Evolutionary conservation across 2,888 invertebrate species (phyloP), one percentile per base, ranked within the genome.

Genomic region (Drosophila kokeensis): DNA sequence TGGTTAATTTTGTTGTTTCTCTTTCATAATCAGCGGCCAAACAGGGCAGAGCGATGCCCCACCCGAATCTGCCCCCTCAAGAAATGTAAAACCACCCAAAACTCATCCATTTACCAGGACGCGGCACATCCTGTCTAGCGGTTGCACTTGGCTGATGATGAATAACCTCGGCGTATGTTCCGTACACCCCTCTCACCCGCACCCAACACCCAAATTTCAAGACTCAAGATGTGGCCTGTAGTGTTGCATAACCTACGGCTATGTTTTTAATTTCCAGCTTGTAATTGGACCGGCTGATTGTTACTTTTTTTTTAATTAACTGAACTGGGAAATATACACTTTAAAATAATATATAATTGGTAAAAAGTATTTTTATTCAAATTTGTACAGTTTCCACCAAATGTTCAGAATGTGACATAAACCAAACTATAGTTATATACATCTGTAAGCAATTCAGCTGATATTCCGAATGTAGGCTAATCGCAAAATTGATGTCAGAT

Each of bases 1-100:
- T 74, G 76, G 63, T 89, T 91, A 91, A 92, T 92, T 90, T 91
- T 85, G 88, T 91, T 91, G 91, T 92, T 92, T 90, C 84, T 87
- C 77, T 32, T 11, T 83, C 85, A 91, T 92, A 92, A 91, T 91
- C 91, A 90, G 90, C 77, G 81, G 74, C 65, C 71, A 71, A 75
- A 63, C 76, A 80, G 70, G 69, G 74, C 55, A 38, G 18, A 18
- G 36, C 54, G 24, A 18, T 3, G 38, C n/a, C n/a, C n/a, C 38
- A 38, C 15, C 40, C 50, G 11, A 21, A 29, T 21, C 40, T 8
- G 15, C 29, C n/a, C 13, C n/a, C 2, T 4, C 29, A 49, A 32
- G 13, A 36, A 62, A 49, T 7, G 42, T n/a, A 21, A 72, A 69
- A 48, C 21, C 54, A 48, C 42, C 45, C 45, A 59, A 38, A 27